phyloP scores from a whole-genome alignment of 2,797 vertebrate genomes.

The Gymnothorax javanicus region DNA sequence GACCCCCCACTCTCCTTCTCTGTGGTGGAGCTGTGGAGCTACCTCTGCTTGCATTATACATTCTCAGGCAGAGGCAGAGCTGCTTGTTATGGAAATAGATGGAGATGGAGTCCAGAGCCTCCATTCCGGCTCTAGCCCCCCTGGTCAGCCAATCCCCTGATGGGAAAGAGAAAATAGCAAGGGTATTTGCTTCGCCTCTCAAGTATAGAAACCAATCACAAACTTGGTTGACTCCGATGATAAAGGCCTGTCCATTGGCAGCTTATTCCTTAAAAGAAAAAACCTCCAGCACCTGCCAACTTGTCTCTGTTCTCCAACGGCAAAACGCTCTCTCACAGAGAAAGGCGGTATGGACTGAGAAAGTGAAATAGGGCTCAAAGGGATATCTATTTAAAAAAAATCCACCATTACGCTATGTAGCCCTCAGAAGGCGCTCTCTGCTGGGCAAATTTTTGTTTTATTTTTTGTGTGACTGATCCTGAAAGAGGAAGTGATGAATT shows the following conservation, averaged over 20 bases:
- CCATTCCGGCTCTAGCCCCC: not conserved
- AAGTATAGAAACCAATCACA: conserved; percentile 11
- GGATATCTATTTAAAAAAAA: not conserved
- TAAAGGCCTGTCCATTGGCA: not conserved
- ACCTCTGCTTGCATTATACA: conserved; percentile 34
- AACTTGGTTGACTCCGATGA: not conserved
- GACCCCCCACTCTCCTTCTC: not conserved
- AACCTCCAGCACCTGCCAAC: not conserved
- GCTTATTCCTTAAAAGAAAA: not conserved
- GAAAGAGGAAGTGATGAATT: not conserved
- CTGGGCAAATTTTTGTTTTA: not conserved
- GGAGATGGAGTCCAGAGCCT: conserved; percentile 49
- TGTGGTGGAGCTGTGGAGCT: not conserved
- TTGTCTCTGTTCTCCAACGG: not conserved
- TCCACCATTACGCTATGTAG: too few species aligned
- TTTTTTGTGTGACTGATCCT: not conserved
- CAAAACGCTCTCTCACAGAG: too few species aligned
- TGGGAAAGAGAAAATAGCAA: not conserved
- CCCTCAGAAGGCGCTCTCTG: not conserved
- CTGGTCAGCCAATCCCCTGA: conserved; percentile 22
- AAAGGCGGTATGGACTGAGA: not conserved
- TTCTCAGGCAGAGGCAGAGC: conserved; percentile 27
- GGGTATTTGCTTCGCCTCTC: not conserved
- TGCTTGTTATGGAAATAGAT: conserved; percentile 43
- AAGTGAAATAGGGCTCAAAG: too few species aligned